Evolutionary conservation across 1,140 invertebrate species (phyloP).

Genomic region (Bombus polaris): DNA sequence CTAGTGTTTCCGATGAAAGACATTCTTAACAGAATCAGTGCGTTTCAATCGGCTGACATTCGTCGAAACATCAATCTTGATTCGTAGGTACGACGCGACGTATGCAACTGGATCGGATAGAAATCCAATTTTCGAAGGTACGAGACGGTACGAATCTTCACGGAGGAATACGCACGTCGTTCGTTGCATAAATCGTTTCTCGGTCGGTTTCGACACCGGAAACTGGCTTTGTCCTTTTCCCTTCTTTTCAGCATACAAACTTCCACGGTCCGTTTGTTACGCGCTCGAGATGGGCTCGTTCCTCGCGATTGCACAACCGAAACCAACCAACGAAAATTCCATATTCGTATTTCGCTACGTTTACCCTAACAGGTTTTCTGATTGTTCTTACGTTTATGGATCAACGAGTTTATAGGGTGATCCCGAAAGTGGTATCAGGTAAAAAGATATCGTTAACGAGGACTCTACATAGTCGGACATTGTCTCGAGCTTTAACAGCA

Average conservation of each 20-base stretch:
- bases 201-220: constrained; percentile 62
- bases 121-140: neutral
- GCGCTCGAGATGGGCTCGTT: constrained; percentile 28
- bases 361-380: constrained; percentile 17
- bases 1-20: neutral
- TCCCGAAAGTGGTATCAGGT: neutral
- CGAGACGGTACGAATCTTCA: neutral
- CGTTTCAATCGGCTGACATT: neutral
- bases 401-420: neutral
- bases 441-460: neutral
- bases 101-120: neutral
- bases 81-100: too few species aligned
- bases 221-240: constrained; percentile 49
- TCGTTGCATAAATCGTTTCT: constrained; percentile 54
- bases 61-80: neutral
- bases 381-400: neutral
- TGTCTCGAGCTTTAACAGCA: neutral
- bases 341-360: constrained; percentile 9
- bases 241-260: constrained; percentile 9
- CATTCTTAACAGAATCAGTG: neutral
- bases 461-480: too few species aligned
- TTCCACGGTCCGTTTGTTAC: constrained; percentile 38
- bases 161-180: neutral
- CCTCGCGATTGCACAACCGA: constrained; percentile 50
- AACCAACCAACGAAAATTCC: constrained; percentile 55